Base-by-base conservation (phyloP, 2,113 vertebrate species). In the Mirounga angustirostris region DNA sequence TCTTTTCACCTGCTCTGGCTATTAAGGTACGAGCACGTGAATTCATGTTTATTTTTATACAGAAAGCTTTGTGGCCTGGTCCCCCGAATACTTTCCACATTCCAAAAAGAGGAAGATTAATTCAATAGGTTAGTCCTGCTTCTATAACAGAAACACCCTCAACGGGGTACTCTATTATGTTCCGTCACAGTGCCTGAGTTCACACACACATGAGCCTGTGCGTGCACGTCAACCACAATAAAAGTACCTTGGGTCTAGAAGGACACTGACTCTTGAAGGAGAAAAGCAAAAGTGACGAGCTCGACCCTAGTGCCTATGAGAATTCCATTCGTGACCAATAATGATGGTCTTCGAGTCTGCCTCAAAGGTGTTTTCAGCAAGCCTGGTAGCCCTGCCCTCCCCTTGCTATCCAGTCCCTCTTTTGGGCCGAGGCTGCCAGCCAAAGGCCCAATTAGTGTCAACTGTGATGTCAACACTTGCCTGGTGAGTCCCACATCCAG, bases 361-460 rank as follows among this genome's bases (percentile, higher is more conserved):
- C 71, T 90, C 4, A 0, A 50, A 83, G 65, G 78, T 81, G 33
- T 59, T 58, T 79, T 95, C 93, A 78, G 61, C 12, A 36, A 96
- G 67, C 16, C 43, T 78, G 28, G 4, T 16, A 30, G 50, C 54
- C 52, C 80, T 81, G 28, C 61, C 58, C 30, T 61, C 58, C 86
- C 58, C n/a, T 79, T 18, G 13, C n/a, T 73, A 86, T 78, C 94
- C 92, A 94, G 30, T 80, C 88, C 59, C 90, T 84, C 61, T 73
- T 52, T 73, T 69, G 74, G 61, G 71, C 28, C 7, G 2, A 96
- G 92, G 69, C 83, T 95, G 93, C 74, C 22, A 91, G 92, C 94
- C 94, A 88, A 97, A 63, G 84, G 50, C 91, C 98, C 93, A 98
- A 96, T 98, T 98, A 98, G 89, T 96, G 97, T 96, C 95, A 96